Evolutionary conservation across 2,888 invertebrate species (phyloP).

Genomic region (Conomelus anceps): DNA sequence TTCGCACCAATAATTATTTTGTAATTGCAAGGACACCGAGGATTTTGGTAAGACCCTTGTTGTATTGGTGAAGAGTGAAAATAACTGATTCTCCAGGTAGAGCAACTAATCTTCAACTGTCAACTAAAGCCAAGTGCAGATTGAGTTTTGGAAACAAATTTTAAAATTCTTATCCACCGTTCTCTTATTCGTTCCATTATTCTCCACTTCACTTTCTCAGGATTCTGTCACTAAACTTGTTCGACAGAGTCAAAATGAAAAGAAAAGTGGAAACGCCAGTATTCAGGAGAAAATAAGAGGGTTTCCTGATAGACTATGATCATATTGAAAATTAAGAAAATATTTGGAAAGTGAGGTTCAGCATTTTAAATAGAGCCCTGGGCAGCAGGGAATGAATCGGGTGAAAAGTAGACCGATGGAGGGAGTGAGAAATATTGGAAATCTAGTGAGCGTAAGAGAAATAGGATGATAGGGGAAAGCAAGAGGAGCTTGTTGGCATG

Average conservation of each 20-base stretch:
- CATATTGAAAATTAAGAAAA: slow-evolving; percentile 34
- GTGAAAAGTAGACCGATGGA: too few relatives aligned
- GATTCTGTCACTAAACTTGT: not conserved
- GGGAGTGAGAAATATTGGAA: not conserved
- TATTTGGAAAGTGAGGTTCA: slow-evolving; percentile 29
- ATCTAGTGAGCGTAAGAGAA: not conserved
- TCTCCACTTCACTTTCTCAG: not conserved
- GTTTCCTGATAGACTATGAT: slow-evolving; percentile 9
- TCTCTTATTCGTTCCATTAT: too few relatives aligned
- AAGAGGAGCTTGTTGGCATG: slow-evolving; percentile 12
- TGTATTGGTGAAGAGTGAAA: too few relatives aligned
- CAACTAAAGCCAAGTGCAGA: too few relatives aligned
- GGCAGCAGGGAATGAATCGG: not conserved
- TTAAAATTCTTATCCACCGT: too few relatives aligned
- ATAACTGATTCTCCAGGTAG: too few relatives aligned
- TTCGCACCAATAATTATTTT: too few relatives aligned
- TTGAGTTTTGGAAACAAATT: too few relatives aligned
- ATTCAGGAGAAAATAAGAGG: not conserved
- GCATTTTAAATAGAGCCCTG: slow-evolving; percentile 14
- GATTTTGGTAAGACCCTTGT: too few relatives aligned
- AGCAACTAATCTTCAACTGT: too few relatives aligned
- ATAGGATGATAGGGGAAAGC: not conserved
- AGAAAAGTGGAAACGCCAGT: not conserved
- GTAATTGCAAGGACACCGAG: too few relatives aligned
- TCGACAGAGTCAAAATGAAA: not conserved